Percentiles rank a stretch among this genome's conserved stretches.
Evolutionary conservation across 2,113 vertebrate species (phyloP).

Genomic region (Dromas ardeola): DNA sequence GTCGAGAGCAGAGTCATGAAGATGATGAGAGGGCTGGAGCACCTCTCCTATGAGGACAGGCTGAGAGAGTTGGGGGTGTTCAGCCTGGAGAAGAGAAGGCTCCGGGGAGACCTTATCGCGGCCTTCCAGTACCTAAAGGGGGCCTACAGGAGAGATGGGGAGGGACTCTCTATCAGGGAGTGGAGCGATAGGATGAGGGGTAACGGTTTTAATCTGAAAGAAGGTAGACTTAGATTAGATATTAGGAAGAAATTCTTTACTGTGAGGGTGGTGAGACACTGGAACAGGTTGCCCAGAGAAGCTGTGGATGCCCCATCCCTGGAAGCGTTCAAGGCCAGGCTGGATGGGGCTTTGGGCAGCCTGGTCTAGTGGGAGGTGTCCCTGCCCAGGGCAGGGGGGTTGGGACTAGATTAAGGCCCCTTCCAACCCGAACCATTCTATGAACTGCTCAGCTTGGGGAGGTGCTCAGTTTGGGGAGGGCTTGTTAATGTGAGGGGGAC

Average conservation of each 20-base stretch:
- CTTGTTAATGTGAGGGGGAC: neutral
- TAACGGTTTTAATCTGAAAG: neutral
- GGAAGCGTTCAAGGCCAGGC: neutral
- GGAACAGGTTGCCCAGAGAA: neutral
- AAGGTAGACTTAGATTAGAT: neutral
- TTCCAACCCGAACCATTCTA: neutral
- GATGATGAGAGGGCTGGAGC: neutral
- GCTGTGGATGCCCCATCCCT: neutral
- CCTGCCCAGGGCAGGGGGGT: neutral
- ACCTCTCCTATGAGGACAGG: neutral
- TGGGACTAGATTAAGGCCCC: neutral
- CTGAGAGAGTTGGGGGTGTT: neutral
- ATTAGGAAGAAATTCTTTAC: neutral
- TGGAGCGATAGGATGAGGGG: too few relatives aligned
- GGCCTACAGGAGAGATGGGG: neutral
- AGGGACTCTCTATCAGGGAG: neutral
- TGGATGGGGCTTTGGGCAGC: neutral
- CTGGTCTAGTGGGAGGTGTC: neutral
- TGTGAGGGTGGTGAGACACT: neutral
- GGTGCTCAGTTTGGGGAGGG: neutral
- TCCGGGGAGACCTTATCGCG: neutral
- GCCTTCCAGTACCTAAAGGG: neutral
- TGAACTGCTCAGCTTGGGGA: neutral
- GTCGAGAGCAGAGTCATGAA: neutral
- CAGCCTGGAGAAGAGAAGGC: neutral